These are phyloP conservation scores for Pachycephus smyrnensis DNA, from an alignment of 2,888 invertebrate species.

Conservation along the genomic window DNA sequence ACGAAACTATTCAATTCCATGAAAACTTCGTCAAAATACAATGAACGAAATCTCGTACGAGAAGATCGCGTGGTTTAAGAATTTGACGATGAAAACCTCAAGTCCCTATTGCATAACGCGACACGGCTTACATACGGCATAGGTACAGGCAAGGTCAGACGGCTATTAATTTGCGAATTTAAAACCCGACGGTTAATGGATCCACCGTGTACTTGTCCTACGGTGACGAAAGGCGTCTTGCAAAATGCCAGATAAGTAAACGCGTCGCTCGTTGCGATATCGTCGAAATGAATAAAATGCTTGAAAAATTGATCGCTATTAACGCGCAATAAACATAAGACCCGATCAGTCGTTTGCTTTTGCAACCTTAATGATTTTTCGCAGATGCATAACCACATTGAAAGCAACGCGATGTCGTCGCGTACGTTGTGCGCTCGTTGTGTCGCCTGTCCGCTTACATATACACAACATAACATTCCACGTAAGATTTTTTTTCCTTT, in stretches of 20 bases:
- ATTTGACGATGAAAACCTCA: not conserved
- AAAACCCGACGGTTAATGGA: not conserved
- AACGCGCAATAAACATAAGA: not conserved
- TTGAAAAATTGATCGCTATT: not conserved
- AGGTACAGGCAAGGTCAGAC: not conserved
- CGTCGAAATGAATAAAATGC: not conserved
- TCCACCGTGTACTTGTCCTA: not conserved
- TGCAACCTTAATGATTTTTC: conserved; percentile 3
- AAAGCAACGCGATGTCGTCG: conserved; percentile 5
- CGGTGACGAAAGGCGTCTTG: not conserved
- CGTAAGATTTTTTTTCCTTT: not conserved
- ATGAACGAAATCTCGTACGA: not conserved
- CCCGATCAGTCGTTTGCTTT: not conserved
- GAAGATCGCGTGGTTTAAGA: not conserved
- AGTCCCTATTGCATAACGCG: not conserved
- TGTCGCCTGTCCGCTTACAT: conserved; percentile 3
- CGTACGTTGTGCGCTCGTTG: not conserved
- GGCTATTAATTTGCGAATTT: not conserved
- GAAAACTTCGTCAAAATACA: too few relatives aligned
- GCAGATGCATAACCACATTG: not conserved
- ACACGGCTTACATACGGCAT: not conserved
- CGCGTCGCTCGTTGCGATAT: not conserved
- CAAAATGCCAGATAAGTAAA: not conserved
- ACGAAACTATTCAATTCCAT: too few relatives aligned
- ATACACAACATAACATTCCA: not conserved